phyloP scores from a whole-genome alignment of 2,113 vertebrate genomes.

The Benitochromis conjunctus region DNA sequence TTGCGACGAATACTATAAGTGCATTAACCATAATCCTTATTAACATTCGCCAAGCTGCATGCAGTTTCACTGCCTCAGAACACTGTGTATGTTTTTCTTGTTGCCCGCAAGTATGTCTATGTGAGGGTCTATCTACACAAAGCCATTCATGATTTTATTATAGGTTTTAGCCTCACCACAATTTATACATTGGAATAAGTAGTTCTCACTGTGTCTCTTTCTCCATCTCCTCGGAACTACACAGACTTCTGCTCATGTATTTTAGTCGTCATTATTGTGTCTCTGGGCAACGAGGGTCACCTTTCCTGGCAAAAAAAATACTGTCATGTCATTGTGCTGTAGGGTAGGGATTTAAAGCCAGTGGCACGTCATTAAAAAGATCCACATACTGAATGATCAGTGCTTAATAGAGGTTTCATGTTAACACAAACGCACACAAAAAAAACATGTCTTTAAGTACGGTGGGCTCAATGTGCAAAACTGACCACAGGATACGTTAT shows the following conservation, averaged over 20 bases:
- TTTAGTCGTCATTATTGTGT: not conserved
- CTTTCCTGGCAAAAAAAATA: not conserved
- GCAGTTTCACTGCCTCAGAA: conserved; percentile 83
- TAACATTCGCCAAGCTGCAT: conserved; percentile 87
- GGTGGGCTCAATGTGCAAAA: not conserved
- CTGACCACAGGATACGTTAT: not conserved
- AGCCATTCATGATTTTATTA: conserved; percentile 85
- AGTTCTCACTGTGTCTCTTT: conserved; percentile 61
- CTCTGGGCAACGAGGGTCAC: conserved; percentile 39
- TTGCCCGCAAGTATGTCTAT: conserved; percentile 82
- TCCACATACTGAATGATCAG: not conserved
- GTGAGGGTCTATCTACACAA: conserved; percentile 75
- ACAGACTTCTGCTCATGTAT: not conserved
- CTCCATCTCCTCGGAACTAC: conserved; percentile 12
- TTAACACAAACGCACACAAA: not conserved
- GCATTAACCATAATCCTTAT: conserved; percentile 86
- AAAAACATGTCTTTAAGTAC: not conserved
- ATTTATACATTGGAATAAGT: conserved; percentile 33
- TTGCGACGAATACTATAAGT: conserved; percentile 46
- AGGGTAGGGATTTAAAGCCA: not conserved
- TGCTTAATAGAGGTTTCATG: not conserved
- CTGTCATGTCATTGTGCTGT: not conserved
- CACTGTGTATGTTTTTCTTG: conserved; percentile 85
- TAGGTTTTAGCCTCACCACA: conserved; percentile 76
- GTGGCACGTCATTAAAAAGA: not conserved